A percentile compares a stretch with the other conserved stretches of the same genome.
phyloP scores from a whole-genome alignment of 37 sponge, comb jelly and placozoan species.

The Crambe crambe region DNA sequence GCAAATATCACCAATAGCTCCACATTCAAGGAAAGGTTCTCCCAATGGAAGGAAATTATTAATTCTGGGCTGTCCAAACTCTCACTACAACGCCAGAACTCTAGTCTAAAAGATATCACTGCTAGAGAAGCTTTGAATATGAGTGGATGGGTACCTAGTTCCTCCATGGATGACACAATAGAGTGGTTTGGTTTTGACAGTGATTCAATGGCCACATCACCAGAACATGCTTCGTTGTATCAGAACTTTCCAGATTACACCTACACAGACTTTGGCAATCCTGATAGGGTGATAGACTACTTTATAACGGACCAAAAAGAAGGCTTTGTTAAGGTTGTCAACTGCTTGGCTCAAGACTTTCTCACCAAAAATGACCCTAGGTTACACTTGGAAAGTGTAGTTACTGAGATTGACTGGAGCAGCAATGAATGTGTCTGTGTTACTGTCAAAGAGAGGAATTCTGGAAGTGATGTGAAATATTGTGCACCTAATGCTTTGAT shows the following conservation, averaged over 20 bases:
- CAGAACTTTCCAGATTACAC: slow-evolving; percentile 9
- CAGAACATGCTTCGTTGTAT: slow-evolving; percentile 19
- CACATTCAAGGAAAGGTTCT: slow-evolving; percentile 6
- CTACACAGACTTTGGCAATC: slow-evolving; percentile 24
- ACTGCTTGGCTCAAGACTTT: slow-evolving; percentile 38
- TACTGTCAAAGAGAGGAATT: neutral
- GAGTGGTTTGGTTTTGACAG: slow-evolving; percentile 49
- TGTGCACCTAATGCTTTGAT: slow-evolving; percentile 45
- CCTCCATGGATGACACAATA: slow-evolving; percentile 23
- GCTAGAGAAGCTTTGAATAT: slow-evolving; percentile 17
- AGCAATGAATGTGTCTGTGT: slow-evolving; percentile 69
- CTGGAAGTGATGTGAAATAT: too few species aligned
- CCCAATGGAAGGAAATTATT: neutral
- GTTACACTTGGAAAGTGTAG: slow-evolving; percentile 31
- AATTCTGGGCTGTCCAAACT: neutral
- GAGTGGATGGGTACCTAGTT: slow-evolving; percentile 27
- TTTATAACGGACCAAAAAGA: slow-evolving; percentile 49
- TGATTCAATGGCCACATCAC: neutral
- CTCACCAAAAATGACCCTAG: slow-evolving; percentile 10
- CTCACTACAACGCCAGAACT: neutral
- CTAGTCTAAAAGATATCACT: slow-evolving; percentile 27
- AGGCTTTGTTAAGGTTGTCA: slow-evolving; percentile 34
- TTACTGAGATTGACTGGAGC: slow-evolving; percentile 45
- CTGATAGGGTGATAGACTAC: neutral
- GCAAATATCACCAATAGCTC: neutral